Evolutionary conservation across 2,888 invertebrate species (phyloP).

Genomic region (Epicampocera succincta): DNA sequence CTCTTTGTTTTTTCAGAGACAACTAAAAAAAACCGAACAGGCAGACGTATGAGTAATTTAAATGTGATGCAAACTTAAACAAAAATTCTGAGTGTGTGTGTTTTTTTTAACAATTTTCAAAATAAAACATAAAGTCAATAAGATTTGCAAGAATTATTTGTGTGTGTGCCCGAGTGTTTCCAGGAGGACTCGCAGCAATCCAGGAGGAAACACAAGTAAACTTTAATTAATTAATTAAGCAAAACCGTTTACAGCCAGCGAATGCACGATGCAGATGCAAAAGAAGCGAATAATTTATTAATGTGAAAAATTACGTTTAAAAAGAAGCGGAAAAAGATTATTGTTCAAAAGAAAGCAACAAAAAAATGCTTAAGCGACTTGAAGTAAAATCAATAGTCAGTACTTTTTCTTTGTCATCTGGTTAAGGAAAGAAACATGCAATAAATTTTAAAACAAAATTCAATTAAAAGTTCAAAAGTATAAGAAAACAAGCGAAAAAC

Average conservation of each 20-base stretch:
- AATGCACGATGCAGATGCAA: not conserved
- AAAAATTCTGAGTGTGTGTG: constrained; percentile 1
- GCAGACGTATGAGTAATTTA: constrained; percentile 3
- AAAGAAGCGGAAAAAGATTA: constrained; percentile 4
- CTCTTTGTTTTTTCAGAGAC: no score
- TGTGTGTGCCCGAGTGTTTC: not conserved
- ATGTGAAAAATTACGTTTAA: constrained; percentile 25
- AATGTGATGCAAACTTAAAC: constrained; percentile 7
- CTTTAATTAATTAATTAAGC: constrained; percentile 46
- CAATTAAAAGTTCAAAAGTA: constrained; percentile 40
- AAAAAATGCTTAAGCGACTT: constrained; percentile 10
- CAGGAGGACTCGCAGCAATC: not conserved
- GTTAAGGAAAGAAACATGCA: not conserved
- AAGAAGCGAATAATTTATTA: constrained; percentile 46
- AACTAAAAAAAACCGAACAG: not conserved
- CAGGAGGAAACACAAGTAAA: not conserved
- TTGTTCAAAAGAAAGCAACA: constrained; percentile 1
- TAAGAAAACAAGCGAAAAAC: constrained; percentile 1
- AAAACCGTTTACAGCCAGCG: constrained; percentile 25
- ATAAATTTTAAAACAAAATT: constrained; percentile 39
- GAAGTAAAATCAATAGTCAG: constrained; percentile 28
- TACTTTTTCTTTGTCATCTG: not conserved
- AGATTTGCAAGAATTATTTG: not conserved
- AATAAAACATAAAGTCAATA: constrained; percentile 33
- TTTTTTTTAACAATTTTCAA: constrained; percentile 16